Percentiles rank a stretch among this genome's conserved stretches.
phyloP scores from a whole-genome alignment of 2,797 vertebrate species.

The Platalea minor region DNA sequence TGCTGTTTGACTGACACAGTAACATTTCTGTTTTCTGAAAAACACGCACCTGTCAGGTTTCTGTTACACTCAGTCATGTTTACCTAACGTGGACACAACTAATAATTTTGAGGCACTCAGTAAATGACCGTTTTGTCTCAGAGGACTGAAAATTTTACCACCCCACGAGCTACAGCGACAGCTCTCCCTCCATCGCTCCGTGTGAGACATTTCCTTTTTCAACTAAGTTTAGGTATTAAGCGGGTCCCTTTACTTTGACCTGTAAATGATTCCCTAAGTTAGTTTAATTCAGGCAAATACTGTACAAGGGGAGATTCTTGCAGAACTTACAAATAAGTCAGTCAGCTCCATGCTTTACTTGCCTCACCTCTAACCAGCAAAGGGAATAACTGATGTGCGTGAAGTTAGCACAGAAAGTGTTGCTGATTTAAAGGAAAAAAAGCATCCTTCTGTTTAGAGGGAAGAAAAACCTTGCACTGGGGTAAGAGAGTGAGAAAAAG shows the following conservation, averaged over 20 bases:
- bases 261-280: neutral
- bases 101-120: neutral
- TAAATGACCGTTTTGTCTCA: neutral
- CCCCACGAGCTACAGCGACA: neutral
- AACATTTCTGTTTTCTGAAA: neutral
- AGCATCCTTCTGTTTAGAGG: neutral
- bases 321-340: neutral
- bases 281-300: neutral
- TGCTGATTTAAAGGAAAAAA: neutral
- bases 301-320: neutral
- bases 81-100: neutral
- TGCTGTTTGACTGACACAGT: conserved; percentile 4
- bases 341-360: neutral
- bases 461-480: neutral
- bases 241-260: neutral
- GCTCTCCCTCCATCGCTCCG: neutral
- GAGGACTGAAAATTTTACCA: neutral
- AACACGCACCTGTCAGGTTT: neutral
- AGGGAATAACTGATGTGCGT: neutral
- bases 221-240: neutral
- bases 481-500: neutral
- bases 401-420: neutral
- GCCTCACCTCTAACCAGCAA: neutral
- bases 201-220: neutral
- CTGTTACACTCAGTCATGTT: neutral